Conservation (phyloP, 2,888 invertebrate species). For the Melinaea menophilus region DNA sequence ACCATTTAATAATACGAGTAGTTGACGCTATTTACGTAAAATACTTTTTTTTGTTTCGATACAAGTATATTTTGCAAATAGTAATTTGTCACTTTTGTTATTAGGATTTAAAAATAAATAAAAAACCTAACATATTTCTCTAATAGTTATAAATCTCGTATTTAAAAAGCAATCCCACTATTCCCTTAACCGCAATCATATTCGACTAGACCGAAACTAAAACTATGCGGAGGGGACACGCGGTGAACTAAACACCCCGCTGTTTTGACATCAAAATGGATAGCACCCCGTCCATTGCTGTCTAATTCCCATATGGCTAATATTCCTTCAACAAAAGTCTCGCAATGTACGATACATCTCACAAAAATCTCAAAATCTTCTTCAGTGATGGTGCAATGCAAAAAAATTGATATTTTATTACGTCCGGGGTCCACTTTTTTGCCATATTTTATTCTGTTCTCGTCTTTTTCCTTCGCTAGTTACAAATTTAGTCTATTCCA, state of each 20-base stretch:
- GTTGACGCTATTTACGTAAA: too few relatives aligned
- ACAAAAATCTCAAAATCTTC: background rate
- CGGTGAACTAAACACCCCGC: conserved; percentile 13
- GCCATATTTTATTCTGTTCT: conserved; percentile 70
- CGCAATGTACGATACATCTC: conserved; percentile 34
- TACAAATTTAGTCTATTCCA: conserved; percentile 22
- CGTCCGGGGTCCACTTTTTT: conserved; percentile 66
- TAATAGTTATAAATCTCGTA: conserved; percentile 18
- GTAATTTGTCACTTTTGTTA: background rate
- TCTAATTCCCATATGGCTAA: background rate
- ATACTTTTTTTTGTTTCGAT: too few relatives aligned
- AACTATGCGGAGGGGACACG: conserved; percentile 51
- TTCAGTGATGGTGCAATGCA: conserved; percentile 36
- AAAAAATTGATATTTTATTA: conserved; percentile 77
- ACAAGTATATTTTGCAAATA: background rate
- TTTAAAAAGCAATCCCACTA: conserved; percentile 40
- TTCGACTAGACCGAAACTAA: conserved; percentile 48
- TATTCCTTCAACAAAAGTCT: conserved; percentile 7
- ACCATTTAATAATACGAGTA: too few relatives aligned
- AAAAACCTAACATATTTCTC: background rate
- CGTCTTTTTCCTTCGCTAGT: conserved; percentile 49
- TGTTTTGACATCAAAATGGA: conserved; percentile 5
- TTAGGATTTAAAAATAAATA: background rate
- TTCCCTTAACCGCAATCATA: conserved; percentile 40
- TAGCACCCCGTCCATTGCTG: conserved; percentile 21